A percentile compares a stretch with the other conserved stretches of the same genome.
phyloP scores from a whole-genome alignment of 2,797 vertebrate genomes.

The Melanotaenia pygmaea region DNA sequence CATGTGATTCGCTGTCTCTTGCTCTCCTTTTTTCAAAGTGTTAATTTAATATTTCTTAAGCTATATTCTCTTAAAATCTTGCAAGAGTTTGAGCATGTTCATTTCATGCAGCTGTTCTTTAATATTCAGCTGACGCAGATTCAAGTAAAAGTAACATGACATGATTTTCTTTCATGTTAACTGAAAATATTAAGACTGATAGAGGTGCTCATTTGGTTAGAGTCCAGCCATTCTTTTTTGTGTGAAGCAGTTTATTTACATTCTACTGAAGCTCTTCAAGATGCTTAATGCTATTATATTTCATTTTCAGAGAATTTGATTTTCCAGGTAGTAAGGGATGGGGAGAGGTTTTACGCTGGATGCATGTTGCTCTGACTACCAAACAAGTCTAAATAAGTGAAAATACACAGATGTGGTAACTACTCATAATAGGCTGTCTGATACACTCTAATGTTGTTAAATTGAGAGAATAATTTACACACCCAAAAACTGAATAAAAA shows the following conservation, averaged over 20 bases:
- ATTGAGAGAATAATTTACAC: not conserved
- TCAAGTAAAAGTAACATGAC: not conserved
- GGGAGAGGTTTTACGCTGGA: not conserved
- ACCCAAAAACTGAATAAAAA: too few species aligned
- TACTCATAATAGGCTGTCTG: not conserved
- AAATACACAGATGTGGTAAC: not conserved
- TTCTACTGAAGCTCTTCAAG: constrained; percentile 22
- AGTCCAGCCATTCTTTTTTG: not conserved
- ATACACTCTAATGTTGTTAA: not conserved
- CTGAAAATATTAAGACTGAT: not conserved
- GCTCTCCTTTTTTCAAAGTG: too few species aligned
- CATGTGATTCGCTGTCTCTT: too few species aligned
- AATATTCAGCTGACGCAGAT: not conserved
- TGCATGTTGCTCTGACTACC: not conserved
- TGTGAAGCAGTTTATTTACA: constrained; percentile 25
- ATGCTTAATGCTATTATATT: constrained; percentile 12
- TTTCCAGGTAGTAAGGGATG: not conserved
- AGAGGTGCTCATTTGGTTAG: constrained; percentile 1
- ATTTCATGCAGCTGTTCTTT: too few species aligned
- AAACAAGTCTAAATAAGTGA: not conserved
- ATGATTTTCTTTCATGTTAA: not conserved
- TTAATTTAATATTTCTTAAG: too few species aligned
- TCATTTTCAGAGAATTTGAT: constrained; percentile 10
- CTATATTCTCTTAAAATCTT: too few species aligned
- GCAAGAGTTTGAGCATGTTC: too few species aligned